Evolutionary conservation across 2,888 invertebrate genomes (phyloP), one percentile per base, ranked within the genome.

Genomic region (Athalia rosae): DNA sequence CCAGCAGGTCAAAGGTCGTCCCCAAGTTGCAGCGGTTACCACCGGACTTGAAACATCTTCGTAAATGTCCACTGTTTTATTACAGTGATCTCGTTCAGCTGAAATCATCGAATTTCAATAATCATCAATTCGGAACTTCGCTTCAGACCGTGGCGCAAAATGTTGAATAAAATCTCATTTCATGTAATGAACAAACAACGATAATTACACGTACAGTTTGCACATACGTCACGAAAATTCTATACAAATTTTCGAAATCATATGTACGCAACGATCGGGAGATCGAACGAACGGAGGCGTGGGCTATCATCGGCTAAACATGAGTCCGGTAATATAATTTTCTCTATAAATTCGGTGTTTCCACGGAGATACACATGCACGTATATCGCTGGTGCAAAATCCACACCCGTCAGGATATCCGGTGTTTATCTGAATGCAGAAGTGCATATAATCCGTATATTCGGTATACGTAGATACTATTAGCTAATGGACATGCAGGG

Each of bases 11-110:
- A 97, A 93, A 4, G 97, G 96, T 83, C 95, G 94, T 5, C 97
- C 97, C 86, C 95, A 94, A 89, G 95, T 97, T 82, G 94, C 94
- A 56, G 94, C 91, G 59, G 94, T 96, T 89, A 97, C 95, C 82
- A 96, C 95, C 47, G 97, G 97, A 81, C 96, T 96, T 28, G 96
- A 94, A 66, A 98, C 96, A 87, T 97, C 97, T 88, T 97, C 97
- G 90, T 97, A 97, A 82, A 97, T 96, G 87, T 97, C 97, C 83
- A 97, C 97, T 9, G 97, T 97, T 91, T 97, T 97, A 91, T 97
- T 97, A 91, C 97, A 98, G 88, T 97, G 96, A 91, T 96, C 97
- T 84, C 95, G 93, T 89, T 94, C 94, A 77, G 93, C 92, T 89
- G 82, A 0, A 84, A 86, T 53, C 43, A 43, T 45, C 11, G 11